Evolutionary conservation across 2,113 vertebrate species (phyloP).

Genomic region (Danionella cerebrum): DNA sequence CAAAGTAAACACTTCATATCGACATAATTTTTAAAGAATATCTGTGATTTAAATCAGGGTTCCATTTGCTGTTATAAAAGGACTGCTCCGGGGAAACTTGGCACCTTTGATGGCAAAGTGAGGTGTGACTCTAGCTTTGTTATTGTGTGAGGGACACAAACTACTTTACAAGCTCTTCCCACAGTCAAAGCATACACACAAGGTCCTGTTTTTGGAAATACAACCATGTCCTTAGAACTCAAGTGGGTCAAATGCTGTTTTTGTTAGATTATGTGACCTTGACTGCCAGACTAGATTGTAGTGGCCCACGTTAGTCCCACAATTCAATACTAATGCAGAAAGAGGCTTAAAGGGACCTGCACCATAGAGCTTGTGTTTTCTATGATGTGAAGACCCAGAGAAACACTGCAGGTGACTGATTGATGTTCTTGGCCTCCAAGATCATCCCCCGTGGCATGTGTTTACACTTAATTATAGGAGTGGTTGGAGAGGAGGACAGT

Average conservation of each 20-base stretch:
- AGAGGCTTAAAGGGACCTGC: constrained; percentile 19
- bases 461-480: constrained; percentile 19
- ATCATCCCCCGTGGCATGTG: background rate
- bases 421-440: constrained; percentile 15
- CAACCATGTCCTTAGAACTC: constrained; percentile 1
- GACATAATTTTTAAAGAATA: background rate
- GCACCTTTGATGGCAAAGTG: background rate
- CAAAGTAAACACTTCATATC: constrained; percentile 12
- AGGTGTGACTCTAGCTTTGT: constrained; percentile 3
- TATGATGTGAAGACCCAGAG: constrained; percentile 4
- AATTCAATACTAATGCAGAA: constrained; percentile 22
- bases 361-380: background rate
- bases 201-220: constrained; percentile 1
- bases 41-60: no score
- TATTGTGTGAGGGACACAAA: background rate
- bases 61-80: no score
- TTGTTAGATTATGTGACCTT: background rate
- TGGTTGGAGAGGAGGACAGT: background rate
- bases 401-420: background rate
- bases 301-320: background rate
- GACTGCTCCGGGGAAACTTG: background rate
- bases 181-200: constrained; percentile 10
- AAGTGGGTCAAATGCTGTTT: background rate
- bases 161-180: constrained; percentile 18
- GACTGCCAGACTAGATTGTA: background rate